Evolutionary conservation across 2,797 vertebrate species (phyloP).

Genomic region (Fistularia commersonii): DNA sequence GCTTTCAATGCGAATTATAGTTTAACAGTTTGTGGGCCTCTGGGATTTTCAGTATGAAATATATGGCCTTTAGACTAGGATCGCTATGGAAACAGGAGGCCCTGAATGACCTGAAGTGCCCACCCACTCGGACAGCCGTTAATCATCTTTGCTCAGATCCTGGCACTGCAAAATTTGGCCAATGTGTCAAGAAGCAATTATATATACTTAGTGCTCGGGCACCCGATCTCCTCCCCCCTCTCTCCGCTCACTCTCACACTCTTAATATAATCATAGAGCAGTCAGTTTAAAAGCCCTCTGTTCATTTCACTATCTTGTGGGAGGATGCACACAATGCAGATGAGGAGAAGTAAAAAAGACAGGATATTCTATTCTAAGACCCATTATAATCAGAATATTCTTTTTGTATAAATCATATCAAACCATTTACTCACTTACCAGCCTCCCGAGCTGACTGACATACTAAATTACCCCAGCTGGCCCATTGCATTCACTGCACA

Average conservation of each 20-base stretch:
- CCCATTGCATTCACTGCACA: constrained; percentile 70
- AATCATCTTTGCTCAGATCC: constrained; percentile 84
- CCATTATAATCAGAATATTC: constrained; percentile 71
- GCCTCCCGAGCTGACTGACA: constrained; percentile 72
- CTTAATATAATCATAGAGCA: constrained; percentile 80
- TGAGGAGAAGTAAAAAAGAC: constrained; percentile 56
- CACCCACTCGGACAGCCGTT: constrained; percentile 81
- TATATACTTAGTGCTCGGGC: constrained; percentile 78
- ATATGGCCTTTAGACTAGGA: constrained; percentile 75
- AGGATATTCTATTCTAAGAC: constrained; percentile 65
- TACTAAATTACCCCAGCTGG: constrained; percentile 72
- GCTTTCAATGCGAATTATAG: constrained; percentile 72
- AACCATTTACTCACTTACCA: constrained; percentile 64
- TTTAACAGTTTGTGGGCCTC: constrained; percentile 76
- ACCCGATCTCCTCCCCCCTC: constrained; percentile 64
- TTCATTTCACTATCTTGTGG: constrained; percentile 73
- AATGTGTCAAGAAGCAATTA: constrained; percentile 86
- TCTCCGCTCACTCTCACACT: constrained; percentile 57
- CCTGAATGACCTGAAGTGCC: constrained; percentile 71
- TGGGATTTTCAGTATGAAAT: constrained; percentile 71
- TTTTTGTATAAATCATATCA: constrained; percentile 75
- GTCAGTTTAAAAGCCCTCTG: constrained; percentile 74
- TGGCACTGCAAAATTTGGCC: constrained; percentile 84
- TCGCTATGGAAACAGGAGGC: constrained; percentile 77
- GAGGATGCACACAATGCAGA: constrained; percentile 72